Evolutionary conservation across 2,797 vertebrate genomes (phyloP).

Genomic region (Champsocephalus esox): DNA sequence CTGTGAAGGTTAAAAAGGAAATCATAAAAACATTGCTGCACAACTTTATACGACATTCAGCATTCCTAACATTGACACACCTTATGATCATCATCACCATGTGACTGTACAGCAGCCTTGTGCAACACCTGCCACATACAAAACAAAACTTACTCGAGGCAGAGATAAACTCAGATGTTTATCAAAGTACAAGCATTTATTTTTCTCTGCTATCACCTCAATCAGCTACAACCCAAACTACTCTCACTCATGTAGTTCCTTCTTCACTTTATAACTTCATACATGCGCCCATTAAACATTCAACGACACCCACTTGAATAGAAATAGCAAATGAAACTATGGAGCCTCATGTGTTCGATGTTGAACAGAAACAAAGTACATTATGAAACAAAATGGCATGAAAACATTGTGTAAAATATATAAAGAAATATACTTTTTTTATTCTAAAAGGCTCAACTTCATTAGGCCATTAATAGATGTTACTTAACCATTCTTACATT

Average conservation of each 20-base stretch:
- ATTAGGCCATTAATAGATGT: neutral
- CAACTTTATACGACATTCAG: slow-evolving; percentile 36
- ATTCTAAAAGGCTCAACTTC: neutral
- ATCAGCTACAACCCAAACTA: too few relatives aligned
- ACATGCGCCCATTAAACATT: neutral
- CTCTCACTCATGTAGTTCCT: slow-evolving; percentile 7
- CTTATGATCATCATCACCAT: too few relatives aligned
- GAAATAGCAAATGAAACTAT: slow-evolving; percentile 12
- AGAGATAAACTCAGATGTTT: too few relatives aligned
- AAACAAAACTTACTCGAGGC: too few relatives aligned
- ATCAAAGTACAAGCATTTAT: too few relatives aligned
- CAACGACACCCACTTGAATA: slow-evolving; percentile 14
- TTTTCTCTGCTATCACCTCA: too few relatives aligned
- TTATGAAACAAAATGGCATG: neutral
- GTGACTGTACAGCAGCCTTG: too few relatives aligned
- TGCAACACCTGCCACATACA: too few relatives aligned
- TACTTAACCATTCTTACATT: neutral
- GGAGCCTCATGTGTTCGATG: slow-evolving; percentile 20
- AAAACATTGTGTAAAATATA: slow-evolving; percentile 4
- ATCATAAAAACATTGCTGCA: slow-evolving; percentile 1
- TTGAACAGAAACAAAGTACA: neutral
- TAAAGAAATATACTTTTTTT: neutral
- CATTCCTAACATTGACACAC: slow-evolving; percentile 11
- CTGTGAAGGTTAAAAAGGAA: neutral
- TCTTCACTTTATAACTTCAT: slow-evolving; percentile 5